Evolutionary conservation across 2,113 vertebrate species (phyloP), one percentile per base, ranked within the genome.

Genomic region (Hyperoodon ampullatus): DNA sequence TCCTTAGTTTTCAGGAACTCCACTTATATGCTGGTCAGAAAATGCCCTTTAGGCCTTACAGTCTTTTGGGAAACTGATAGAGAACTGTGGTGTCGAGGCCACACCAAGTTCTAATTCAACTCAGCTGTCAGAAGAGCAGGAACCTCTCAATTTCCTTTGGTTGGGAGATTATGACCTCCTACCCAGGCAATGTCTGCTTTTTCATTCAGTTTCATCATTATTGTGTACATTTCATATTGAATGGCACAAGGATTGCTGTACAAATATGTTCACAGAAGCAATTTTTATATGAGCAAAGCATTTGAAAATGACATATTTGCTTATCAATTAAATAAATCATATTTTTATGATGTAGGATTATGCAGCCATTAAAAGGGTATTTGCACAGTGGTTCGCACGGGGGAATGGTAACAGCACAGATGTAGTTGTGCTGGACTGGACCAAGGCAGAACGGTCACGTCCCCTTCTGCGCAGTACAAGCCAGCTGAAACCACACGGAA

Each of bases 221-320:
- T 4, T 33, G 5, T 50, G 68, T 70, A 60, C 30, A 15, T 83
- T 92, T 94, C 35, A 18, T 21, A 74, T 11, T 28, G 66, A 77
- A 50, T 30, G 66, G 50, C 55, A 47, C 84, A n/a, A 65, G 93
- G 78, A 63, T 28, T 89, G 72, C 11, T 47, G 42, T 35, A 42
- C 30, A 70, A 60, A 44, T 70, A 65, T 28, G 50, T 53, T 87
- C 90, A 24, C n/a, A 14, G 72, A 55, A 86, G 33, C 61, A n/a
- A 86, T 74, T 92, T 91, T 89, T 72, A 18, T 71, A 94, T 95
- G 33, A 95, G 53, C 78, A 87, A 88, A 92, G n/a, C 42, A 94
- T 63, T 47, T 77, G 87, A 83, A 96, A 92, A 78, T 77, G 23
- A 58, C 12, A 30, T 35, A n/a, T n/a, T 60, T 96, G 82, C 85